Percentiles rank a stretch among this genome's conserved stretches.
Evolutionary conservation across 2,797 vertebrate species (phyloP).

Genomic region (Poeciliopsis presidionis): DNA sequence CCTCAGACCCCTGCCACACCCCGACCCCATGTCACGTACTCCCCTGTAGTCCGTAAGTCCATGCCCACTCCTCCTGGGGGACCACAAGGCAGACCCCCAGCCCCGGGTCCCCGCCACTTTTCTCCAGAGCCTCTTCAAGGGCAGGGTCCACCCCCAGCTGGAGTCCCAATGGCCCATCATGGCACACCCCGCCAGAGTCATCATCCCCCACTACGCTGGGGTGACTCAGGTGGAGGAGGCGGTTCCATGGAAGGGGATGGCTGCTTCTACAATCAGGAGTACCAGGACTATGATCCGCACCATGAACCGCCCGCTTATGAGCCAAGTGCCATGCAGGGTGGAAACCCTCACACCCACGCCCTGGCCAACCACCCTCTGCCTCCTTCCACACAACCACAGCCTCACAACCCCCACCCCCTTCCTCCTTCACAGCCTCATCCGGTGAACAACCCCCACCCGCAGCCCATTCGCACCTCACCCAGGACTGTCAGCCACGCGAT

Average conservation of each 20-base stretch:
- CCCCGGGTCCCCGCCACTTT: constrained; percentile 73
- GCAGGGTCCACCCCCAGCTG: constrained; percentile 61
- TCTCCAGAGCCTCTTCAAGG: constrained; percentile 79
- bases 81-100: constrained; percentile 71
- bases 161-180: constrained; percentile 71
- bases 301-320: constrained; percentile 83
- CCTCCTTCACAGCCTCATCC: constrained; percentile 78
- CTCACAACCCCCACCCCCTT: constrained; percentile 73
- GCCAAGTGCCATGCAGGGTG: constrained; percentile 73
- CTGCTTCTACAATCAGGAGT: constrained; percentile 85
- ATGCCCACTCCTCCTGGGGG: constrained; percentile 76
- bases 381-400: constrained; percentile 78
- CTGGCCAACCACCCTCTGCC: constrained; percentile 75
- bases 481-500: constrained; percentile 83
- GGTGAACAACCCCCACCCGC: constrained; percentile 76
- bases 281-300: constrained; percentile 82
- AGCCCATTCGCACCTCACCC: constrained; percentile 80
- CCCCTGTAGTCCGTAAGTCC: constrained; percentile 90
- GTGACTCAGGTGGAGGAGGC: constrained; percentile 70
- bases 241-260: constrained; percentile 75
- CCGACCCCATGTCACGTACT: constrained; percentile 92
- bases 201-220: constrained; percentile 73
- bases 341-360: constrained; percentile 78
- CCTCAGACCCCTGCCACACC: constrained; percentile 94
- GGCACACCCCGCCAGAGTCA: constrained; percentile 72